A percentile compares a stretch with the other conserved stretches of the same genome.
These are phyloP conservation scores for Myotis davidii DNA, from an alignment of 2,113 vertebrate genomes.

Conservation along the genomic window DNA sequence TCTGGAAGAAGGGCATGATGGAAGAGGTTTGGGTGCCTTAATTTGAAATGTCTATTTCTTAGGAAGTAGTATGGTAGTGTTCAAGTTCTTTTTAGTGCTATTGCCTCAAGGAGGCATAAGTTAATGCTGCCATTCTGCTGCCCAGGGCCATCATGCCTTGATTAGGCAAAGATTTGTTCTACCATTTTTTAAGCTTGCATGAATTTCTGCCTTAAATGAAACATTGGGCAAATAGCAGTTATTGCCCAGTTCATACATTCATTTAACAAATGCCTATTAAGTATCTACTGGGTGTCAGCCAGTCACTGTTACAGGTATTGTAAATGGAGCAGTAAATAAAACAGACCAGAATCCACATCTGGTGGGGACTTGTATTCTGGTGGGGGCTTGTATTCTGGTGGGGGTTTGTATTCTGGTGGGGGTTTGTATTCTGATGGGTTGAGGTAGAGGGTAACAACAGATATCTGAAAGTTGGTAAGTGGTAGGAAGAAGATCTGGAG, in stretches of 20 bases:
- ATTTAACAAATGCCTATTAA: not conserved
- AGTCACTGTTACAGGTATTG: not conserved
- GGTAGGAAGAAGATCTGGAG: not conserved
- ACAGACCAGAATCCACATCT: not conserved
- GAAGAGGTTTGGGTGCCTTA: not conserved
- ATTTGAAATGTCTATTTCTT: not conserved
- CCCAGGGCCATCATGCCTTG: not conserved
- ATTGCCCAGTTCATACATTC: not conserved
- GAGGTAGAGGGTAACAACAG: not conserved
- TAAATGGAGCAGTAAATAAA: not conserved
- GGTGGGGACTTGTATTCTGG: not conserved
- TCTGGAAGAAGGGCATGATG: not conserved
- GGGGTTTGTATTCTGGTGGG: not conserved
- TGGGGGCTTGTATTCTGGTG: not conserved
- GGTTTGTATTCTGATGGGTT: not conserved
- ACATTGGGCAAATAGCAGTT: not conserved
- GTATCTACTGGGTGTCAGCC: not conserved
- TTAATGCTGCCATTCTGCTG: not conserved
- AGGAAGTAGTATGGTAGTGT: not conserved
- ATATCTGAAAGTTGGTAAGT: not conserved
- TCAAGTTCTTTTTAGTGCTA: not conserved
- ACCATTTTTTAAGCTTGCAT: not conserved
- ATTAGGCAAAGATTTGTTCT: not conserved
- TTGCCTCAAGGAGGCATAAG: not conserved
- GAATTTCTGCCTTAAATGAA: slow-evolving; percentile 1